Evolutionary conservation across 2,888 invertebrate species (phyloP), one percentile per base, ranked within the genome.

Genomic region (Drosophila histrio): DNA sequence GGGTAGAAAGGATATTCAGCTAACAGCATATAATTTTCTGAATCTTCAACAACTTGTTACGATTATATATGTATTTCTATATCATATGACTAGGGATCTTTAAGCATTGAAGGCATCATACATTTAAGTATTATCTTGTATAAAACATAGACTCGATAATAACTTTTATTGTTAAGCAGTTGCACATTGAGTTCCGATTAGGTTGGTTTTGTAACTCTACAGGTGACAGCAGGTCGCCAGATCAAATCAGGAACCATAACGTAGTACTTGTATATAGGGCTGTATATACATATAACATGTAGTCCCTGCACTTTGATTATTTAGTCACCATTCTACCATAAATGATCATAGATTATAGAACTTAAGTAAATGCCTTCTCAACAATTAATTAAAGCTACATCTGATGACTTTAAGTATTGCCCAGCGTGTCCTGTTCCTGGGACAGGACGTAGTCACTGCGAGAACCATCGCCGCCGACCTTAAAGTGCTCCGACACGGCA

Each of bases 391-490:
- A 70, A 26, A 46, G 24, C 41, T 49, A 52, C 47, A 43, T 2
- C 13, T 43, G 11, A 6, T 11, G 15, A 24, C 7, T 13, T 63
- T 77, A 83, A 53, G 63, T 26, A 32, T 60, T 54, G n/a, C 13
- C 68, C 9, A 61, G 56, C 49, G 70, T 24, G 8, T 41, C 63
- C 64, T 78, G 72, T 11, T 89, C 89, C n/a, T 81, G 72, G 52
- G 73, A 79, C 54, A 88, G 46, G 9, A 67, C 52, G 21, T 88
- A 88, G 13, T 88, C 89, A 56, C 87, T 89, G 21, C 80, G 79
- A 2, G 89, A 88, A 21, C 78, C 72, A 75, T 81, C 87, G 49
- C 65, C 78, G 56, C 77, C 62, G 21, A 64, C 65, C 47, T 73
- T 79, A 68, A 71, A 85, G 62, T 77, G 86, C 19, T 77, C 83